Conservation (phyloP, 2,113 vertebrate genomes). For the Pleuronectes platessa region DNA sequence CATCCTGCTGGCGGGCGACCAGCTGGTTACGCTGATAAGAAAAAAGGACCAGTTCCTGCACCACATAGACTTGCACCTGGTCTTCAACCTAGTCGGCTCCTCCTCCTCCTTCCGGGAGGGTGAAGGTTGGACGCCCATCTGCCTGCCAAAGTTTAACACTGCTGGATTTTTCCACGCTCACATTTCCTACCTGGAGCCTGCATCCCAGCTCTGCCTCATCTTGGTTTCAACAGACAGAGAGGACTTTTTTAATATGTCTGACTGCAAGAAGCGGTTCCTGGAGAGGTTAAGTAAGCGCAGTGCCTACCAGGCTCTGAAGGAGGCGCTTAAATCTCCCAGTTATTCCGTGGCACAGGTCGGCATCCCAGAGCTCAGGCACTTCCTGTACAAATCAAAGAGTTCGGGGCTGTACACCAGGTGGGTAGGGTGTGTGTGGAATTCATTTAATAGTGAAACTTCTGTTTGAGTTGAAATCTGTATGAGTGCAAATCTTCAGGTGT, state of each 20-base stretch:
- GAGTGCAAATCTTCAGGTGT: neutral
- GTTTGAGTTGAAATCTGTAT: neutral
- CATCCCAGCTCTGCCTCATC: conserved; percentile 92
- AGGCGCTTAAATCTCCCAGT: conserved; percentile 87
- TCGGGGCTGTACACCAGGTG: conserved; percentile 98
- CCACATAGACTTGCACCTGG: conserved; percentile 96
- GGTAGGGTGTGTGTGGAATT: conserved; percentile 45
- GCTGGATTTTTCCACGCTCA: conserved; percentile 96
- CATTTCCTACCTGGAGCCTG: conserved; percentile 94
- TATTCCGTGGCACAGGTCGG: conserved; percentile 91
- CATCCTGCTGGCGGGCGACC: conserved; percentile 91
- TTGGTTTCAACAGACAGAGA: conserved; percentile 94
- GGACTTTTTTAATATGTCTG: conserved; percentile 95
- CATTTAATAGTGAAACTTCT: too few relatives aligned
- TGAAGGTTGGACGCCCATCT: conserved; percentile 97
- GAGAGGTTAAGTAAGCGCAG: conserved; percentile 91
- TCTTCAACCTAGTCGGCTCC: conserved; percentile 95
- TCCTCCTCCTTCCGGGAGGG: conserved; percentile 96
- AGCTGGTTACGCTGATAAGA: conserved; percentile 92
- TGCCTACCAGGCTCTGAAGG: conserved; percentile 85
- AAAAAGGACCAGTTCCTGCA: conserved; percentile 97
- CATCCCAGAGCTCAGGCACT: conserved; percentile 94
- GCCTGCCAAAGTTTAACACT: conserved; percentile 95
- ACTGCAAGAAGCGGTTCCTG: conserved; percentile 92
- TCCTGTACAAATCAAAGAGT: conserved; percentile 99